phyloP scores from a whole-genome alignment of 1,140 invertebrate species.

The Coboldia fuscipes region DNA sequence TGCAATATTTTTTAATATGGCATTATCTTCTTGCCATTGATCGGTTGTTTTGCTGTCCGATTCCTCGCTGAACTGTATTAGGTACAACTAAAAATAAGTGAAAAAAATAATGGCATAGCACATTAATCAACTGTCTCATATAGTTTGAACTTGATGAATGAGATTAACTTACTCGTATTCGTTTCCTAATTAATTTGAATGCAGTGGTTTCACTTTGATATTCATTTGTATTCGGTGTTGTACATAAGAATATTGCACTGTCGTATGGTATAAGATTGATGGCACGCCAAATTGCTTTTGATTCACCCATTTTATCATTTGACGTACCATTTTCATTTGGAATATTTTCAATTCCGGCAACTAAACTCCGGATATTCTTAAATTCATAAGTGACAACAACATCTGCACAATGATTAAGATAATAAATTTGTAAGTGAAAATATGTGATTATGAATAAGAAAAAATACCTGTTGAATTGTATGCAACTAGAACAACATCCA shows the following conservation, averaged over 20 bases:
- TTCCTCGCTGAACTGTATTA: slow-evolving; percentile 15
- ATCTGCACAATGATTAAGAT: slow-evolving; percentile 6
- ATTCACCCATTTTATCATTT: slow-evolving; percentile 7
- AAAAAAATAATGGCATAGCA: not conserved
- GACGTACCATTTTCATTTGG: slow-evolving; percentile 11
- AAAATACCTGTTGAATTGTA: slow-evolving; percentile 16
- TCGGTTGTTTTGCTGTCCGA: slow-evolving; percentile 15
- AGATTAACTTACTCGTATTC: slow-evolving; percentile 26
- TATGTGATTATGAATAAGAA: not conserved
- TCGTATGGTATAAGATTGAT: slow-evolving; percentile 31
- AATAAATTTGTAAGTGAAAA: not conserved
- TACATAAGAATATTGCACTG: slow-evolving; percentile 30
- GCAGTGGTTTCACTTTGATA: slow-evolving; percentile 22
- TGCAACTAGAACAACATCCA: slow-evolving; percentile 19
- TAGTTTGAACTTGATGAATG: too few relatives aligned
- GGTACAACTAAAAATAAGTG: slow-evolving; percentile 11
- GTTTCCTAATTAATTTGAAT: slow-evolving; percentile 27
- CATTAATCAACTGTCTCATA: too few relatives aligned
- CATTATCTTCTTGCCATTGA: slow-evolving; percentile 15
- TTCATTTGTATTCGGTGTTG: slow-evolving; percentile 24
- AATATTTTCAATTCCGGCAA: slow-evolving; percentile 19
- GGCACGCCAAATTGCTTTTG: slow-evolving; percentile 17
- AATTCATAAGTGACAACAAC: slow-evolving; percentile 17
- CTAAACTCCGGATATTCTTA: slow-evolving; percentile 17
- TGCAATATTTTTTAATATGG: slow-evolving; percentile 16